Evolutionary conservation across 2,113 vertebrate genomes (phyloP), one percentile per base, ranked within the genome.

Genomic region (Stigmatopora nigra): DNA sequence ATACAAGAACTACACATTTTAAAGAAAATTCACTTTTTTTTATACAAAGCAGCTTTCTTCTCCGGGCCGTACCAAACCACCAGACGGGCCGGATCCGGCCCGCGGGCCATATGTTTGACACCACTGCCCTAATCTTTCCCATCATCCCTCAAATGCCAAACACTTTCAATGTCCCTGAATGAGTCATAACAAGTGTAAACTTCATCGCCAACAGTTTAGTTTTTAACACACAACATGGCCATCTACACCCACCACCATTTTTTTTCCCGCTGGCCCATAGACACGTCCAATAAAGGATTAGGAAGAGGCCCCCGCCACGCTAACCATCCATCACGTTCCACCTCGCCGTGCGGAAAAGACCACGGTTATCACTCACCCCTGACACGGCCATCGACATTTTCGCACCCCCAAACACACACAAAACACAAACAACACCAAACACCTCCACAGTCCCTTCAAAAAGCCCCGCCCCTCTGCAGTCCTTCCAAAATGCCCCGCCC

Each of bases 291-390:
- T 60, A 75, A 74, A 65, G 73, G 71, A 19, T 52, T 7, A n/a
- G 51, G 46, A 48, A 48, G 46, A 73, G 75, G 65, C 16, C 35
- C 35, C 75, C 80, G 72, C 77, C 70, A 72, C 69, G 68, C 73
- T 69, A 68, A 76, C 81, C 83, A 90, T 89, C 81, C 84, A 89
- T 91, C 88, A 88, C 76, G 15, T 71, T 71, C 81, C 79, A 70
- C 78, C 85, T 78, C 14, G 22, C 76, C 66, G 65, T 73, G 82
- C 71, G 85, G 80, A 82, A 88, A 84, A 85, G 79, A 86, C 83
- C 82, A 80, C 65, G 75, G 81, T 83, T 87, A 89, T 90, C 87
- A 88, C 79, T 91, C 87, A 88, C 83, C 85, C 77, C 76, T 87
- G 85, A 88, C 82, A 86, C 75, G 31, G 67, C 35, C 81, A 75